Base-by-base conservation (phyloP, 92 coral and sea anemone species). In the Phenganax stokvisi region DNA sequence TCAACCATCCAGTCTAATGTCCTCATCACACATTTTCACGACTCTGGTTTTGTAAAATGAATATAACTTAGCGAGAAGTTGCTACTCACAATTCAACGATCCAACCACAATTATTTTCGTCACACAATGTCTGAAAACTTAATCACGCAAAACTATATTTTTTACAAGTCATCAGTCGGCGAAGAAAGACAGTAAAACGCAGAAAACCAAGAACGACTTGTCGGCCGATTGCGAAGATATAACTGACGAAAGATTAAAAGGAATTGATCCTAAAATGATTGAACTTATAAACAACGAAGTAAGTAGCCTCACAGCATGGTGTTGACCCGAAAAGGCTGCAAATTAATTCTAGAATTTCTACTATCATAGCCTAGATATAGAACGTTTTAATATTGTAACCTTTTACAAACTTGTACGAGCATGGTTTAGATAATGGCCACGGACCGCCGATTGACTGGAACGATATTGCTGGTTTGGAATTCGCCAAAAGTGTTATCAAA, bases 401-500 rank as follows among this genome's bases (percentile, higher is more conserved):
- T 7, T 12, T 20, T 59, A 20, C 65, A 59, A 13, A 20, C 3
- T 20, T 12, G 65, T 7, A 7, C 65, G 65, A 1, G 47, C 47
- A 37, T 37, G 5, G 0, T 37, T 30, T 57, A 94, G 98, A 94
- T 94, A 28, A 92, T 94, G 98, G 98, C 68, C 97, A 94, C 83
- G 97, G 98, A 30, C 97, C 97, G 15, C 94, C 96, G 0, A 73
- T 94, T 55, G 84, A 90, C 13, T 94, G 98, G 98, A 87, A 85
- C 86, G 98, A 94, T 68, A 92, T 94, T 84, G 98, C 98, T 71
- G 98, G 98, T 6, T 79, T 94, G 77, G 97, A 92, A 85, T 94
- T 94, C 78, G 98, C 98, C 37, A 94, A 94, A 79, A 90, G 81
- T 73, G 98, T 94, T 64, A 90, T 94, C 86, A 94, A 94, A 73